Conservation (phyloP, 2,888 invertebrate species). For the Idaea dimidiata region DNA sequence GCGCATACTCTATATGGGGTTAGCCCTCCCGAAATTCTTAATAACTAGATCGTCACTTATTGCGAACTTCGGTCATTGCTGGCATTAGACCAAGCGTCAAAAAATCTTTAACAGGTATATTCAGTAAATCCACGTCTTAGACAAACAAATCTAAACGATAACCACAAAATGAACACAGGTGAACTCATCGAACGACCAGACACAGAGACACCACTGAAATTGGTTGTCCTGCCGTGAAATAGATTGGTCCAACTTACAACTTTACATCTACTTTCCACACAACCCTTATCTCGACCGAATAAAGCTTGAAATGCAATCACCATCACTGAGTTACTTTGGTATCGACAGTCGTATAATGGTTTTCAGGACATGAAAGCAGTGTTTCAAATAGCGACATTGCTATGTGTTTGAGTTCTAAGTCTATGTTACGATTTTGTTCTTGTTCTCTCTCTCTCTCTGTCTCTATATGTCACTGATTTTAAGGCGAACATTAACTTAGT, state of each 20-base stretch:
- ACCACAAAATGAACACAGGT: conserved; percentile 14
- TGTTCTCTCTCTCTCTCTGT: neutral
- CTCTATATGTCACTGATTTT: neutral
- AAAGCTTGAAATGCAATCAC: conserved; percentile 17
- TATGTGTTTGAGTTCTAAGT: conserved; percentile 23
- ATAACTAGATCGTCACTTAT: too few species aligned
- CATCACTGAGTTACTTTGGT: conserved; percentile 27
- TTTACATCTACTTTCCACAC: conserved; percentile 10
- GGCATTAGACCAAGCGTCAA: too few species aligned
- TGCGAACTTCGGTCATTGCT: too few species aligned
- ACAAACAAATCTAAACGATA: neutral
- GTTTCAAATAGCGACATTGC: conserved; percentile 35
- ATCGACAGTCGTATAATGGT: conserved; percentile 43
- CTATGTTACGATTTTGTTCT: conserved; percentile 16
- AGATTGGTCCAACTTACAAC: conserved; percentile 48
- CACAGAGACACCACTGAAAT: conserved; percentile 46
- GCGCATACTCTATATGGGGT: too few species aligned
- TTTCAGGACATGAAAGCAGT: conserved; percentile 34
- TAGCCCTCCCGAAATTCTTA: too few species aligned
- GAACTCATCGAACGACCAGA: conserved; percentile 38
- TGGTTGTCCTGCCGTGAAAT: conserved; percentile 60
- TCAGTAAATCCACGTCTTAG: neutral
- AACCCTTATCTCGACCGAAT: conserved; percentile 18
- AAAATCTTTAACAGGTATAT: too few species aligned
- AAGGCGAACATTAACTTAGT: neutral